phyloP scores from a whole-genome alignment of 2,797 vertebrate genomes.

The Staurois parvus region DNA sequence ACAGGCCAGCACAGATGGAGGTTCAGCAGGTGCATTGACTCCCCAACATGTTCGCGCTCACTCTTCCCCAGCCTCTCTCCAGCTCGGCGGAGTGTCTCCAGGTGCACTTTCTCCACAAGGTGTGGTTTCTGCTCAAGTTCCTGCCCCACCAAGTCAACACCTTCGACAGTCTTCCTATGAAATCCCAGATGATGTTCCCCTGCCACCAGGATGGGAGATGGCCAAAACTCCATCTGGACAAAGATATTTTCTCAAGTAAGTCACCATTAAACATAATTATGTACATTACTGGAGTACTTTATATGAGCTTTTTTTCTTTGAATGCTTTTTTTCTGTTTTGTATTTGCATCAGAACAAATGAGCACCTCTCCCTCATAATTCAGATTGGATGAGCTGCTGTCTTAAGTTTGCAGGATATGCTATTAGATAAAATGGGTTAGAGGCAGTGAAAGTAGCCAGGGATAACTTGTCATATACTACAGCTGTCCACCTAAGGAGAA shows the following conservation, averaged over 20 bases:
- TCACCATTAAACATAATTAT: neutral
- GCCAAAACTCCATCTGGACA: conserved; percentile 93
- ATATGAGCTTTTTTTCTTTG: neutral
- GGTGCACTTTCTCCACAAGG: conserved; percentile 80
- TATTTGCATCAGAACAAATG: neutral
- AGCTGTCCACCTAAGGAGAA: neutral
- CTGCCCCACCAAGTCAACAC: conserved; percentile 87
- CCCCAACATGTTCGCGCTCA: conserved; percentile 92
- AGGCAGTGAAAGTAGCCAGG: neutral
- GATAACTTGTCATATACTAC: neutral
- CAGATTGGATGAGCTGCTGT: neutral
- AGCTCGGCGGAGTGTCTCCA: conserved; percentile 86
- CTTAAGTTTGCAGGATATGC: neutral
- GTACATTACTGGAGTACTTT: neutral
- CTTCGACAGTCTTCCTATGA: conserved; percentile 96
- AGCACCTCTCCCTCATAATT: neutral
- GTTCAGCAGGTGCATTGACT: conserved; percentile 85
- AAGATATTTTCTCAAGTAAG: conserved; percentile 93
- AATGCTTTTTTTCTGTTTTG: neutral
- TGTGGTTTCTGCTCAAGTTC: conserved; percentile 79
- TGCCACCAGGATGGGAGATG: conserved; percentile 96
- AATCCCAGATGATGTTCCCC: conserved; percentile 91
- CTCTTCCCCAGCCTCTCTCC: conserved; percentile 93
- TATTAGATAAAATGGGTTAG: neutral
- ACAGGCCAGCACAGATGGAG: conserved; percentile 92